Evolutionary conservation across 2,113 vertebrate genomes (phyloP).

Genomic region (Synchiropus splendidus): DNA sequence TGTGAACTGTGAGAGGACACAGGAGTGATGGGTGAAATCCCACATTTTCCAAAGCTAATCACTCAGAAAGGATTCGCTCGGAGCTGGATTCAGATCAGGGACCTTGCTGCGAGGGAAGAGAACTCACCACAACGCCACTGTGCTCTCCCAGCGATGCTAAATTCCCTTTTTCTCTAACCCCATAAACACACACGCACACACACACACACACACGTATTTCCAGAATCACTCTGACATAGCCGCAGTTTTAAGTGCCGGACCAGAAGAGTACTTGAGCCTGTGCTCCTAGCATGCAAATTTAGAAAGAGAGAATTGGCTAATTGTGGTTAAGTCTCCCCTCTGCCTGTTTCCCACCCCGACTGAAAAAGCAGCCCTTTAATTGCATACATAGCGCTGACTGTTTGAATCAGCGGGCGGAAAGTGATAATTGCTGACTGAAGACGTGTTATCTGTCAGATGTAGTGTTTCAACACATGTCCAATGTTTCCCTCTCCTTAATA

Average conservation of each 20-base stretch:
- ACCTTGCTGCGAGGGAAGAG: no score
- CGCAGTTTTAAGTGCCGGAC: constrained; percentile 5
- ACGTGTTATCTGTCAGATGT: constrained; percentile 51
- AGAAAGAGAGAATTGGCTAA: constrained; percentile 41
- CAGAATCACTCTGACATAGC: constrained; percentile 2
- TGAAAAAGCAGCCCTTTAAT: constrained; percentile 21
- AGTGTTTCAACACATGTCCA: constrained; percentile 56
- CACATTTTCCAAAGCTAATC: no score
- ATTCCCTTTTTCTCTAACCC: constrained; percentile 2
- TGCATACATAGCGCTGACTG: constrained; percentile 8
- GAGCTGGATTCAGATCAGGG: no score
- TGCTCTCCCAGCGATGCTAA: no score
- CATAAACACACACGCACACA: constrained; percentile 21
- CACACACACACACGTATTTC: background rate
- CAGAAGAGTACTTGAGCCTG: constrained; percentile 5
- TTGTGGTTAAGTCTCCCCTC: constrained; percentile 45
- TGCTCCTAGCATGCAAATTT: constrained; percentile 24
- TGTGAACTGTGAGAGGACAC: no score
- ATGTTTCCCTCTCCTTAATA: constrained; percentile 61
- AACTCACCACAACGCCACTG: no score
- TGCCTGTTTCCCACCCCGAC: constrained; percentile 32
- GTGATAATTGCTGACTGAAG: constrained; percentile 62
- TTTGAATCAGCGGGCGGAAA: constrained; percentile 51
- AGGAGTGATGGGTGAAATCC: no score
- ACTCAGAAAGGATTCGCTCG: no score